Base-by-base conservation (phyloP, 2,797 vertebrate species). In the Parambassis ranga region DNA sequence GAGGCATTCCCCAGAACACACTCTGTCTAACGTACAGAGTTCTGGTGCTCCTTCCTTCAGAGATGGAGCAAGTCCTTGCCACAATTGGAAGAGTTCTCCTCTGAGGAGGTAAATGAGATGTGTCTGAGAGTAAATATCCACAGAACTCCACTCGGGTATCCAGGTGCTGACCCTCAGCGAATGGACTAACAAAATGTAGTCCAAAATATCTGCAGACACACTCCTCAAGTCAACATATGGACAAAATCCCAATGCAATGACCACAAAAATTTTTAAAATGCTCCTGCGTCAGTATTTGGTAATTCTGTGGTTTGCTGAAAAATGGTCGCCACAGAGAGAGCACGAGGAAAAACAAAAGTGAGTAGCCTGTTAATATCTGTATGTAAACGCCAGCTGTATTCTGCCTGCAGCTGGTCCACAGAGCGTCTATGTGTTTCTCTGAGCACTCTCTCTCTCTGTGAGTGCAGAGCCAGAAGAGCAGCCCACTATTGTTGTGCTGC, bases 401-500 rank as follows among this genome's bases (percentile, higher is more conserved):
- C 61, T 63, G 80, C 71, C 79, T 83, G 86, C 84, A 86, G 86
- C 87, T 72, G 87, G 42, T 60, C 67, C 13, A 77, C 78, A 64
- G 70, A 77, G 84, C 52, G 75, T 72, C 75, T 73, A 79, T 79
- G 80, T 67, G 67, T 72, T 61, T 75, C 75, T 83, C 77, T 79
- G 82, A 84, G 77, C 82, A 51, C 86, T 71, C 77, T 72, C 85
- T 87, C 80, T 83, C 75, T 88, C 86, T 89, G 65, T 81, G 88
- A 86, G 84, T 82, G 80, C 87, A 84, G 86, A 65, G 87, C 83
- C 87, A 88, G 85, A 82, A 87, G 86, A 89, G 88, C 88, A 88
- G 84, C 84, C 86, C 76, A 88, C 92, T 93, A 93, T 93, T 93
- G 92, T 92, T 92, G 88, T 90, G 86, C 85, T 56, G 75, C 85